Evolutionary conservation across 2,113 vertebrate species (phyloP).

Genomic region (Amphiprion ocellaris): DNA sequence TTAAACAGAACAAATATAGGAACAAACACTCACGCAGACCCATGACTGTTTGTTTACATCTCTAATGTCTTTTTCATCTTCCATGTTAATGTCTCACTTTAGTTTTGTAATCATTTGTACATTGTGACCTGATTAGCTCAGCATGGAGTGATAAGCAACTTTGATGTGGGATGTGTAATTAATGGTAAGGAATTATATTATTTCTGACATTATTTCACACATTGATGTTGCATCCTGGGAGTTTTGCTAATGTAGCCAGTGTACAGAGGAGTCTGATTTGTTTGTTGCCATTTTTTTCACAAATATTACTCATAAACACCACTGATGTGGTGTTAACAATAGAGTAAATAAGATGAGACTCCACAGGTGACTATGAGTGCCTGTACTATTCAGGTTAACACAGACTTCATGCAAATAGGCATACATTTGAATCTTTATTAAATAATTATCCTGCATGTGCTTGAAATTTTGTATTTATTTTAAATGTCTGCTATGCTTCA

Average conservation of each 20-base stretch:
- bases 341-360: no score
- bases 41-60: slow-evolving; percentile 2
- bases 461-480: no score
- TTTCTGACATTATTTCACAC: slow-evolving; percentile 13
- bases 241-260: slow-evolving; percentile 2
- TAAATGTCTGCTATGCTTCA: no score
- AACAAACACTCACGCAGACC: slow-evolving; percentile 9
- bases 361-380: no score
- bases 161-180: slow-evolving; percentile 20
- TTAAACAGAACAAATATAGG: not conserved
- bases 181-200: slow-evolving; percentile 35
- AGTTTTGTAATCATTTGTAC: not conserved
- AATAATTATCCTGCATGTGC: no score
- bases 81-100: not conserved
- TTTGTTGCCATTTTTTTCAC: not conserved
- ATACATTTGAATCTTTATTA: no score
- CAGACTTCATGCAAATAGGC: no score
- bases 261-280: not conserved
- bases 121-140: slow-evolving; percentile 36
- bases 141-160: slow-evolving; percentile 32
- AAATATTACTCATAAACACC: not conserved
- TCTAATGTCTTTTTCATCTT: slow-evolving; percentile 13
- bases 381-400: no score
- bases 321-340: not conserved
- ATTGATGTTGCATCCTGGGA: slow-evolving; percentile 9